Percentiles rank a stretch among this genome's conserved stretches.
These are phyloP conservation scores for Orchestia grillus DNA, from an alignment of 1,140 invertebrate genomes.

Conservation along the genomic window DNA sequence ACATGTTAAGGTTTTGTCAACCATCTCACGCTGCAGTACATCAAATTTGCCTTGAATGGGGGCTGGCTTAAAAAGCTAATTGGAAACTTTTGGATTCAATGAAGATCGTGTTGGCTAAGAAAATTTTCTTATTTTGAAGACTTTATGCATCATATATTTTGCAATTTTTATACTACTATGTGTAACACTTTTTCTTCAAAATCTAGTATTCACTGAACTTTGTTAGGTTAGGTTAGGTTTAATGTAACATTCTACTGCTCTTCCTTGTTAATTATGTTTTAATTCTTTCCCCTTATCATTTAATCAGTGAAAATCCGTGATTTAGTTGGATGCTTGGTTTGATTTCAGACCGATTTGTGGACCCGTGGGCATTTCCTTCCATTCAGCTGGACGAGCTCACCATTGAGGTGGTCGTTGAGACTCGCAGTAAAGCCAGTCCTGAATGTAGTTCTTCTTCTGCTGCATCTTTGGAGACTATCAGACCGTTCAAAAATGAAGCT, in stretches of 20 bases:
- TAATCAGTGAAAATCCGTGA: not conserved
- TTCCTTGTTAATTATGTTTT: not conserved
- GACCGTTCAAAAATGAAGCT: not conserved
- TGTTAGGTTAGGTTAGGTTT: not conserved
- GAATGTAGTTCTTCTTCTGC: not conserved
- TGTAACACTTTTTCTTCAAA: not conserved
- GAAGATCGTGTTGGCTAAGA: too few relatives aligned
- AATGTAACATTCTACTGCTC: not conserved
- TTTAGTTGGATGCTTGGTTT: not conserved
- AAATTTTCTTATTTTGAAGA: not conserved
- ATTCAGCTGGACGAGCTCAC: conserved; percentile 43
- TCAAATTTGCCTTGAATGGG: too few relatives aligned
- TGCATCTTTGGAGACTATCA: not conserved
- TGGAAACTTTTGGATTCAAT: too few relatives aligned
- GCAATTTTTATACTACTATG: not conserved
- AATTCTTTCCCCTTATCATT: not conserved
- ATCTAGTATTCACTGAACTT: not conserved
- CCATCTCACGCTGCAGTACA: too few relatives aligned
- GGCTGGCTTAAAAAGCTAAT: too few relatives aligned
- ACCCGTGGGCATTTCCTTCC: conserved; percentile 20
- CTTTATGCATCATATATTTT: not conserved
- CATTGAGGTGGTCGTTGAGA: conserved; percentile 17
- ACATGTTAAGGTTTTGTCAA: too few relatives aligned
- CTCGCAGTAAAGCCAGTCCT: not conserved
- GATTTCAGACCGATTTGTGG: conserved; percentile 46